Evolutionary conservation across 2,888 invertebrate genomes (phyloP), one percentile per base, ranked within the genome.

Genomic region (Ellobium chinense): DNA sequence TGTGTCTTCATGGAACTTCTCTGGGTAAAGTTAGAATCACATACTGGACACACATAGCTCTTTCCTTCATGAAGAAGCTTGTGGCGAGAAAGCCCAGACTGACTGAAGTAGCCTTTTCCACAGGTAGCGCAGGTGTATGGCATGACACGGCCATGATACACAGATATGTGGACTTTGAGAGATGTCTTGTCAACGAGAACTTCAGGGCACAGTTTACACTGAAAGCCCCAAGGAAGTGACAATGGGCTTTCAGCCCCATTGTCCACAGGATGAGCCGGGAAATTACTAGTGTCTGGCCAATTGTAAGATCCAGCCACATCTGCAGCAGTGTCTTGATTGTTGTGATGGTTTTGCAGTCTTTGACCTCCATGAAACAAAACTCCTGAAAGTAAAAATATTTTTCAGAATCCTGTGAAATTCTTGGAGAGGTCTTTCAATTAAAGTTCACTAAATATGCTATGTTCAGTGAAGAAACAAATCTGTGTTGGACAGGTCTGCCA

Each of bases 1-100:
- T 78, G 78, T 78, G 69, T 78, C 24, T 78, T 78, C 78, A 78
- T 62, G 5, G 78, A 68, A 39, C 69, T 70, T 60, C 54, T 78
- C 46, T 70, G 69, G 31, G 78, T 70, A 62, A 78, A 78, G 21
- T 62, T 69, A 9, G 69, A 37, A 31, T 78, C 78, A 78, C 78
- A 78, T 34, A 78, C 31, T 58, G 78, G 78, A 29, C 78, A 78
- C 62, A 70, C 31, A 46, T 75, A 80, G 9, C 37, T 60, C 37
- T 74, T 75, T 21, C 75, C 75, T 54, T 75, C 75, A 70, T 80
- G 80, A 60, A 75, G 68, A 1, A 58, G 70, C 78, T 70, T 69
- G 34, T 78, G 78, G 29, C 66, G 70, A 34, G 54, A 27, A n/a
- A 78, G 78, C 18, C 78, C 78, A 37, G 78, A 78, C 14, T 39